Conservation (phyloP, 2,113 vertebrate genomes). For the Glareola pratincola region DNA sequence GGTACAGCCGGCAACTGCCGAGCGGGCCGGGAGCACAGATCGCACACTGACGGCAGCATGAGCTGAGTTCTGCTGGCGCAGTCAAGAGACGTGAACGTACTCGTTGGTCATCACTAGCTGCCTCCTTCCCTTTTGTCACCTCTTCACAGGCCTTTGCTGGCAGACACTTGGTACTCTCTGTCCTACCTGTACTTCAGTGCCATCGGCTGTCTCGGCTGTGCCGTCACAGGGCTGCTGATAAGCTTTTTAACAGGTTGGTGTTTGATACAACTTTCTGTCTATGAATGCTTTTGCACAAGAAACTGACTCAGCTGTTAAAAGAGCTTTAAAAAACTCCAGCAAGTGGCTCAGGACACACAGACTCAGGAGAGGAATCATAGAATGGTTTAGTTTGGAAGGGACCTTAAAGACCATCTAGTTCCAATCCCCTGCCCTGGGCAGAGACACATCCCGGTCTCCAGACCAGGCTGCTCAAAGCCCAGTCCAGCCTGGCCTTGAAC, state of each 20-base stretch:
- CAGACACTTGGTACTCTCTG: constrained; percentile 82
- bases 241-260: constrained; percentile 80
- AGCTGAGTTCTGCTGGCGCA: neutral
- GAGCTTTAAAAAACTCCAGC: neutral
- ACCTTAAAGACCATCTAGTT: neutral
- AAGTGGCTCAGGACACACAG: rapidly evolving
- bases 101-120: rapidly evolving
- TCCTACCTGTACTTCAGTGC: constrained; percentile 86
- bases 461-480: neutral
- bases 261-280: rapidly evolving
- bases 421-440: neutral
- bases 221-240: constrained; percentile 73
- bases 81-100: rapidly evolving
- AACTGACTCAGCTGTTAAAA: neutral
- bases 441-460: neutral
- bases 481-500: neutral
- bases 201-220: constrained; percentile 76
- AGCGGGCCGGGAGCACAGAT: too few species aligned
- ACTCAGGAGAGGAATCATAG: neutral
- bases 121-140: neutral
- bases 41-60: rapidly evolving
- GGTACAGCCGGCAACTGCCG: neutral
- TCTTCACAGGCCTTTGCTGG: constrained; percentile 72
- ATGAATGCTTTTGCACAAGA: neutral
- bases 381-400: neutral